These are phyloP conservation scores for Nixonia krombeini DNA, from an alignment of 1,140 invertebrate species.

Conservation along the genomic window DNA sequence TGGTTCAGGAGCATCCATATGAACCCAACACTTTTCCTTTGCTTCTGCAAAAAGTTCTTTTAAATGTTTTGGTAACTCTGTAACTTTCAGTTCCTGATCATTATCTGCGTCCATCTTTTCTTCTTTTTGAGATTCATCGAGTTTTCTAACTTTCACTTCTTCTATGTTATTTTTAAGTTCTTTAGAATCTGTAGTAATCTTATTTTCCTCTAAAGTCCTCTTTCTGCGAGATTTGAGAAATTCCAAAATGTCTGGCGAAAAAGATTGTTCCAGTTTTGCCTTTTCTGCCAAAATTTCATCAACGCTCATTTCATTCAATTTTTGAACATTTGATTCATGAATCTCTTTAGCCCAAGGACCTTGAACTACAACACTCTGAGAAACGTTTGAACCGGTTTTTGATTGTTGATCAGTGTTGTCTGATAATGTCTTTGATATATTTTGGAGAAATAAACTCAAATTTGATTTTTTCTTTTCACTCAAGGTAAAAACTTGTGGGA, in stretches of 20 bases:
- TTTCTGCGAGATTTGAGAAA: constrained; percentile 77
- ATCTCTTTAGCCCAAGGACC: constrained; percentile 71
- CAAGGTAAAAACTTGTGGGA: constrained; percentile 56
- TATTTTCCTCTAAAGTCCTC: constrained; percentile 2
- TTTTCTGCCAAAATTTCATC: constrained; percentile 84
- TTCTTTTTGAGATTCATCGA: constrained; percentile 5
- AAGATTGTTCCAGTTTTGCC: constrained; percentile 75
- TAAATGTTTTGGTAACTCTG: constrained; percentile 70
- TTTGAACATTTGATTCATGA: constrained; percentile 81
- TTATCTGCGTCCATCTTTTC: too few species aligned
- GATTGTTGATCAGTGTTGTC: not conserved
- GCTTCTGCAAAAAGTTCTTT: constrained; percentile 76
- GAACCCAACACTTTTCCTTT: constrained; percentile 80
- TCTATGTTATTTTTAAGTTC: constrained; percentile 10
- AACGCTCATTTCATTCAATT: constrained; percentile 78
- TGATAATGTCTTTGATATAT: constrained; percentile 23
- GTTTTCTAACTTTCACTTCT: constrained; percentile 17
- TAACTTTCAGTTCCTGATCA: constrained; percentile 29
- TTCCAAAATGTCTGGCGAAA: constrained; percentile 79
- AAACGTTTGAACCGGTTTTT: not conserved
- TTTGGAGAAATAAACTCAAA: constrained; percentile 53
- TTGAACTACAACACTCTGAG: constrained; percentile 28
- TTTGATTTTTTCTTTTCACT: constrained; percentile 8
- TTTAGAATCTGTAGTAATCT: constrained; percentile 3
- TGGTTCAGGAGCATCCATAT: constrained; percentile 86